These are phyloP conservation scores for Machimus rusticus DNA, from an alignment of 2,888 invertebrate species.

Conservation along the genomic window DNA sequence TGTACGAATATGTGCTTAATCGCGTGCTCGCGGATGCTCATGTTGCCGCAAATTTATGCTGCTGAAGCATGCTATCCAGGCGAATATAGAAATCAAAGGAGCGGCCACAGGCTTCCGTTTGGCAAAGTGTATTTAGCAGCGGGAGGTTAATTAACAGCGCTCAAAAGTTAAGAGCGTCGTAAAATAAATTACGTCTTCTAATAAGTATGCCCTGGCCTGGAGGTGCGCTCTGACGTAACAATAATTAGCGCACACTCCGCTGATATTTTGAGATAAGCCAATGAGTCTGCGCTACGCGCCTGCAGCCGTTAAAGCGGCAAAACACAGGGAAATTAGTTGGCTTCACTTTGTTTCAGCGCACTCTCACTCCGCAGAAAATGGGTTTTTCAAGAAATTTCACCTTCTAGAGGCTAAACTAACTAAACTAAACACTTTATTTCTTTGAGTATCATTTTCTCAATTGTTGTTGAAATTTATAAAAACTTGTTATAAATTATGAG, in stretches of 20 bases:
- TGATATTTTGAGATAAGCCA: slow-evolving; percentile 2
- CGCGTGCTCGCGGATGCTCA: slow-evolving; percentile 33
- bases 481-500: neutral
- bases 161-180: slow-evolving; percentile 26
- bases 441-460: neutral
- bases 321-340: neutral
- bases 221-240: slow-evolving; percentile 8
- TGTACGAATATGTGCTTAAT: slow-evolving; percentile 8
- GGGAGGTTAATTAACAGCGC: slow-evolving; percentile 30
- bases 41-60: slow-evolving; percentile 30
- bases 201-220: slow-evolving; percentile 1
- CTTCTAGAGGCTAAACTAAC: neutral
- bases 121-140: slow-evolving; percentile 15
- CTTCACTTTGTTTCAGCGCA: neutral
- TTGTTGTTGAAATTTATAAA: neutral
- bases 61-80: neutral
- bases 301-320: neutral
- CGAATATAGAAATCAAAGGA: slow-evolving; percentile 31
- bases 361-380: neutral
- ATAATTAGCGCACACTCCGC: slow-evolving; percentile 26
- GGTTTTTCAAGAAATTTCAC: neutral
- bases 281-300: neutral
- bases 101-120: slow-evolving; percentile 27
- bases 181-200: slow-evolving; percentile 31
- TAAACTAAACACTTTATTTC: neutral